phyloP scores from a whole-genome alignment of 1,140 invertebrate genomes.

The Drosophila teissieri region DNA sequence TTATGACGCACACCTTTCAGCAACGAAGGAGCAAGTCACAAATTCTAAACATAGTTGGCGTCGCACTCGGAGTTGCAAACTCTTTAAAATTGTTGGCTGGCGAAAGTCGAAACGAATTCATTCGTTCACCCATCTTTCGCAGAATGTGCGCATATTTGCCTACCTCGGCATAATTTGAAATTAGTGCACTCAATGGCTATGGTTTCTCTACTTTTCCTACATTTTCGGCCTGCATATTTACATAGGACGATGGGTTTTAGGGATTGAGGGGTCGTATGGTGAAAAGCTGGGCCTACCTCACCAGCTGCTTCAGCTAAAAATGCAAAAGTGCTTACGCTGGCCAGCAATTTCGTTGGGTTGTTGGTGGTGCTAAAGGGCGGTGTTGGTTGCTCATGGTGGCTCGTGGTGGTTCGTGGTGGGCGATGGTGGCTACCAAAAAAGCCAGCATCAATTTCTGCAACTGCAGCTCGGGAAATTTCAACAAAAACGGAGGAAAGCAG shows the following conservation, averaged over 20 bases:
- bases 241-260: slow-evolving; percentile 34
- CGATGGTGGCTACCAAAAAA: slow-evolving; percentile 21
- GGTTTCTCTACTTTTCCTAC: slow-evolving; percentile 61
- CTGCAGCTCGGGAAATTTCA: slow-evolving; percentile 55
- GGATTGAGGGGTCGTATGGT: not conserved
- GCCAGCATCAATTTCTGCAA: slow-evolving; percentile 70
- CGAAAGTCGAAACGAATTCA: slow-evolving; percentile 24
- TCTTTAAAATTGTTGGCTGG: slow-evolving; percentile 25
- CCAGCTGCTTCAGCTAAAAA: slow-evolving; percentile 66
- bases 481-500: slow-evolving; percentile 7
- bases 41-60: not conserved
- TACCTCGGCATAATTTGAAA: slow-evolving; percentile 80
- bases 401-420: not conserved
- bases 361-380: not conserved
- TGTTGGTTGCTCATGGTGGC: not conserved
- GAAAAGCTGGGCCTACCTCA: slow-evolving; percentile 30
- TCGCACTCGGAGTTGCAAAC: not conserved
- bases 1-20: not conserved
- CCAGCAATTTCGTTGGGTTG: slow-evolving; percentile 37
- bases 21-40: not conserved
- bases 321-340: slow-evolving; percentile 66
- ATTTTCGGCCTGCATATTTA: slow-evolving; percentile 66
- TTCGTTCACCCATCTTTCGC: slow-evolving; percentile 16
- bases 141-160: slow-evolving; percentile 63
- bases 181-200: slow-evolving; percentile 80